These are phyloP conservation scores for Ctenosaura bakeri DNA, from an alignment of 2,797 vertebrate species.

Conservation along the genomic window DNA sequence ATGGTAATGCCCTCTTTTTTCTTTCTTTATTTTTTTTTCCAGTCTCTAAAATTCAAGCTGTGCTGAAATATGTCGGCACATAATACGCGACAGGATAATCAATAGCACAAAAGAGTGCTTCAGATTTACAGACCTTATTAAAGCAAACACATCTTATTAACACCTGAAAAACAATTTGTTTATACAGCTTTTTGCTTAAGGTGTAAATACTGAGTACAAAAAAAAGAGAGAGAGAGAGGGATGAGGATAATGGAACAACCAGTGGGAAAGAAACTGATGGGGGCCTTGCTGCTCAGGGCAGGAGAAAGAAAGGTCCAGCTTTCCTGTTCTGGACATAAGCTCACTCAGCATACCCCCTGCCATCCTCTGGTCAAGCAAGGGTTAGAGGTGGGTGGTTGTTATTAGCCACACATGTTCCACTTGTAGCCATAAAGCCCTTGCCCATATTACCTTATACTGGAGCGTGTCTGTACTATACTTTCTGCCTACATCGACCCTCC, in stretches of 20 bases:
- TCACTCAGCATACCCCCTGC: too few relatives aligned
- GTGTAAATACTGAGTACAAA: neutral
- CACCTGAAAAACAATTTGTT: constrained; percentile 3
- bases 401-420: neutral
- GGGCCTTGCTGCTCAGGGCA: neutral
- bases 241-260: neutral
- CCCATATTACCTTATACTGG: neutral
- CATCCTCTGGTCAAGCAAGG: neutral
- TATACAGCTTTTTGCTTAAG: neutral
- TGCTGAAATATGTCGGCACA: constrained; percentile 35
- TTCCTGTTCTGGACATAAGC: neutral
- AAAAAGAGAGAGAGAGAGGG: too few relatives aligned
- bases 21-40: constrained; percentile 10
- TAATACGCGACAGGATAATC: neutral
- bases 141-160: constrained; percentile 29
- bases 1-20: constrained; percentile 25
- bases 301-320: neutral
- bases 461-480: too few relatives aligned
- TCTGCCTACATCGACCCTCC: too few relatives aligned
- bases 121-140: neutral
- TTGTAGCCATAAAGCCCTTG: too few relatives aligned
- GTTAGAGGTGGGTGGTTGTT: neutral
- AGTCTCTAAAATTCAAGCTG: constrained; percentile 43
- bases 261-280: neutral
- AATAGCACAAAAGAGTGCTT: neutral